phyloP scores from a whole-genome alignment of 2,797 vertebrate species.

The Megaceryle alcyon region DNA sequence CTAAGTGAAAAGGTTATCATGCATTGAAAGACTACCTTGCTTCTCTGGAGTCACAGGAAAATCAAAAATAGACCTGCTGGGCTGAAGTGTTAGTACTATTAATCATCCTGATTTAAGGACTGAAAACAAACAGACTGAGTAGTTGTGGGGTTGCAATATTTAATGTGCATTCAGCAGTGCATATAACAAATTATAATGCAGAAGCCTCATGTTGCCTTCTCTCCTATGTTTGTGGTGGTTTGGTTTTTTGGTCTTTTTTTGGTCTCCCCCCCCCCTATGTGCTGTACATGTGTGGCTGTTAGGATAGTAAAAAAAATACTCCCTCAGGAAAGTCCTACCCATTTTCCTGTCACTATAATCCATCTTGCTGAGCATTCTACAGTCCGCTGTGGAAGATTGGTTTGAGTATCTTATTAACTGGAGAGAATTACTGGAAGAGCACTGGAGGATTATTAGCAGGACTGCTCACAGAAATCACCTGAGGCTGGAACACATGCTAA shows the following conservation, averaged over 20 bases:
- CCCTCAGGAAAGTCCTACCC: neutral
- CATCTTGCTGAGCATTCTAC: neutral
- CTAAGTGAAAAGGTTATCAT: neutral
- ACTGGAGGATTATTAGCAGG: neutral
- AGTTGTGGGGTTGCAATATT: neutral
- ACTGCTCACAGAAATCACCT: neutral
- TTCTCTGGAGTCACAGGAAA: neutral
- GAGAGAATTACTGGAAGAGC: neutral
- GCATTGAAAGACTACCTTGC: neutral
- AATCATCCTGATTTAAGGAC: neutral
- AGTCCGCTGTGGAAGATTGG: rapidly evolving
- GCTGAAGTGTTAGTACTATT: neutral
- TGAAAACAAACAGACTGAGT: neutral
- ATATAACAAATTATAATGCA: neutral
- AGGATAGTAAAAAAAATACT: neutral
- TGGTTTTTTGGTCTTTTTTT: neutral
- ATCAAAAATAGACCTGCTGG: neutral
- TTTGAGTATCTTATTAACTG: neutral
- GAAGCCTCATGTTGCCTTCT: neutral
- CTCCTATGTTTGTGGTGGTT: neutral
- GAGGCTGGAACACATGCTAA: neutral
- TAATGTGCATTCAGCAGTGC: neutral
- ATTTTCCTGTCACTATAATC: neutral
- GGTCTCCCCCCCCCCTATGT: neutral
- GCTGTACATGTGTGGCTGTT: neutral